phyloP scores from a whole-genome alignment of 2,888 invertebrate species.

The Stramonita haemastoma region DNA sequence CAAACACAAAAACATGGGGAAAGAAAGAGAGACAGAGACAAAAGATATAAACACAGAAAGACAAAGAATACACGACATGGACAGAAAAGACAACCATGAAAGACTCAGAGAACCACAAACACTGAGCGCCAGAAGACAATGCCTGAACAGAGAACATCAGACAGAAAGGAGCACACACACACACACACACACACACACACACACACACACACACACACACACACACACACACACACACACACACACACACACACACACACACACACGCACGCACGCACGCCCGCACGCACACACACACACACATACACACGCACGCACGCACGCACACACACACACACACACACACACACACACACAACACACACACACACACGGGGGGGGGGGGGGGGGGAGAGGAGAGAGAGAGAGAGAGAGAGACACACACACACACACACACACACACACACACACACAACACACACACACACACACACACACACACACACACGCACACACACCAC shows the following conservation, averaged over 20 bases:
- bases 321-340: not conserved
- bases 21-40: not conserved
- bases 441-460: not conserved
- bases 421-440: not conserved
- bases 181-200: slow-evolving; percentile 19
- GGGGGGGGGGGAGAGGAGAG: no score
- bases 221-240: not conserved
- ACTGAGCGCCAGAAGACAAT: no score
- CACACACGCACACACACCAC: not conserved
- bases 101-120: no score
- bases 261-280: not conserved
- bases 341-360: slow-evolving; percentile 1
- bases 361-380: no score
- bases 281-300: not conserved
- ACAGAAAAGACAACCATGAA: no score
- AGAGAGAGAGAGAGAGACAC: no score
- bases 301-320: not conserved
- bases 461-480: not conserved
- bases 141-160: no score
- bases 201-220: not conserved
- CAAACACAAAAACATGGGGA: not conserved
- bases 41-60: not conserved
- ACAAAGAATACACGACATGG: not conserved
- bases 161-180: not conserved
- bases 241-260: not conserved